Base-by-base conservation (phyloP, 1,140 invertebrate species). In the Epicauta chinensis region DNA sequence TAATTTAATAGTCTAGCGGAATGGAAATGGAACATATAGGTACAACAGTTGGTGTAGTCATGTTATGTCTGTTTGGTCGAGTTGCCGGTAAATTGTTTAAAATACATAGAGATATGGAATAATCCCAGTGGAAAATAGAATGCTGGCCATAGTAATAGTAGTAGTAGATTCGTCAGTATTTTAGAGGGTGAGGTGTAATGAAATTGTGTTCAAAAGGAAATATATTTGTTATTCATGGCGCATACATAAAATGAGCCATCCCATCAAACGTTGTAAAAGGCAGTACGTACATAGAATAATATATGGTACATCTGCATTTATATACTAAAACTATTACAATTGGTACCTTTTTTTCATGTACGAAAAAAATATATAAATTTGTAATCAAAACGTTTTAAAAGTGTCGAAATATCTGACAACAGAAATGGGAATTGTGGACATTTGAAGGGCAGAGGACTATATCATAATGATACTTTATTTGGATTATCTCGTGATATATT, bases 211-310 rank as follows among this genome's bases (percentile, higher is more conserved):
- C 47, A 40, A 50, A 52, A 38, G 50, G 50, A 52, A 46, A 38
- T 52, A 16, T 45, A 52, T 52, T 52, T 52, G 50, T 45, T 52
- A 52, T 52, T 52, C 50, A 52, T 45, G 32, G 40, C 35, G 50
- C 50, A 52, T 52, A 52, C 50, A 32, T 52, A 52, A 52, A 52
- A 52, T 52, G 50, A 52, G 50, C 14, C 42, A 41, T 45, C 41
- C 32, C 50, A 52, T 52, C 50, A 52, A 45, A 52, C 38, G 50
- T 13, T 45, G 32, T 43, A 44, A 52, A 44, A 52, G 41, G 32
- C 34, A 15, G 23, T 44, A 52, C 50, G 50, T 45, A 39, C 41
- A 32, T 14, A 31, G 47, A 50, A 50, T 50, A 47, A 46, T 46
- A 16, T 16, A 17, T 16, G 13, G 16, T 31, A 39, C 47, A 49